Evolutionary conservation across 2,113 vertebrate genomes (phyloP), one percentile per base, ranked within the genome.

Genomic region (Cygnus buccinator): DNA sequence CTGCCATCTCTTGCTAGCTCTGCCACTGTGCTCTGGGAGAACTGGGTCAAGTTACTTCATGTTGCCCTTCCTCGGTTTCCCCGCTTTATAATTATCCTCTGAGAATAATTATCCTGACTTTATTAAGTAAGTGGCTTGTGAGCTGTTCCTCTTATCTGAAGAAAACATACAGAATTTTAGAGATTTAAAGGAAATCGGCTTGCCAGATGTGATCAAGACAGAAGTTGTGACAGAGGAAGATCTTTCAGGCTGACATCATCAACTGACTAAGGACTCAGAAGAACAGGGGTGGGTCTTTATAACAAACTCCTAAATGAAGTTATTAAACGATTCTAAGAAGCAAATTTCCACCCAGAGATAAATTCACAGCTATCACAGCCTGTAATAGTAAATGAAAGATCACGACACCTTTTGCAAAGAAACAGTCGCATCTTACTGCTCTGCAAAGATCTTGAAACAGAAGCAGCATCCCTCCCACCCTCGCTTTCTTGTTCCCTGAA

Each of bases 21-120:
- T 84, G 89, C 46, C 89, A 21, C 67, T 84, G 50, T 41, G 90
- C 72, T 90, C 50, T 3, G 1, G 50, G 83, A 90, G 52, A 96
- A 83, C 55, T 84, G 65, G 57, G 88, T 94, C 91, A 75, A 20
- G 57, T 95, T 86, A 67, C 90, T 93, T 94, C 92, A 63, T 44
- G 29, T 84, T 80, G 37, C 25, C 7, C 2, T 83, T 74, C 62
- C 72, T 84, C 19, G 35, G 65, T 73, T 52, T 86, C 57, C 46
- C 79, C 14, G 19, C 87, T 86, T 91, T 35, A n/a, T 90, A 96
- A 94, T 94, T 91, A 94, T 57, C 86, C 35, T 57, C 23, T 13
- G 61, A 80, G 79, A 77, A 86, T 90, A 88, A 81, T 94, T 88
- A 72, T 31, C 55, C 78, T 28, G 19, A 8, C 63, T 85, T 88